These are phyloP conservation scores for Acrocephalus scirpaceus DNA, from an alignment of 2,797 vertebrate species.

Conservation along the genomic window DNA sequence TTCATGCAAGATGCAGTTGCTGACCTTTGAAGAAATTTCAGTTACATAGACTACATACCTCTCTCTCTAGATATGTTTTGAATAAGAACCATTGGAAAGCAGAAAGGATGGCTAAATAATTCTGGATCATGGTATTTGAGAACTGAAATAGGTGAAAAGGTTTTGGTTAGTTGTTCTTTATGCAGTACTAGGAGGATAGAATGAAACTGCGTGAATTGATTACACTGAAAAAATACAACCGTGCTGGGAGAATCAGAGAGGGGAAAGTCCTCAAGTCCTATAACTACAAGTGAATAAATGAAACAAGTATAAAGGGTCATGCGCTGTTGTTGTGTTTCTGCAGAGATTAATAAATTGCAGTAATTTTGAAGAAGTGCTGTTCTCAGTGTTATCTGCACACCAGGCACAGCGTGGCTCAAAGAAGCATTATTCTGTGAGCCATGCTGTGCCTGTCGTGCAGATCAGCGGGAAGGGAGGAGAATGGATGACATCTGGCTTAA, in stretches of 20 bases:
- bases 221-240: not conserved
- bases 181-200: not conserved
- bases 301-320: not conserved
- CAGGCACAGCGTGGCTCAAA: not conserved
- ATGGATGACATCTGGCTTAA: not conserved
- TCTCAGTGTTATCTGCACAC: not conserved
- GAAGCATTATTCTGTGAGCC: not conserved
- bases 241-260: not conserved
- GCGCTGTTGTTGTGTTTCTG: not conserved
- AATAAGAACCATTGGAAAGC: not conserved
- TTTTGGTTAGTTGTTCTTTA: not conserved
- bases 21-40: not conserved
- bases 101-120: not conserved
- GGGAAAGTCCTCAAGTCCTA: not conserved
- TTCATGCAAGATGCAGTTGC: not conserved
- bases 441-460: fast-evolving
- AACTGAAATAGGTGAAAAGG: not conserved
- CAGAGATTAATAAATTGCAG: not conserved
- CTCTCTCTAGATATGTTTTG: not conserved
- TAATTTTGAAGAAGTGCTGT: not conserved
- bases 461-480: not conserved
- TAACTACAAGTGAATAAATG: not conserved
- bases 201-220: not conserved
- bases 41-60: not conserved
- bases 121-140: not conserved